Evolutionary conservation across 2,113 vertebrate species (phyloP).

Genomic region (Tetrao urogallus): DNA sequence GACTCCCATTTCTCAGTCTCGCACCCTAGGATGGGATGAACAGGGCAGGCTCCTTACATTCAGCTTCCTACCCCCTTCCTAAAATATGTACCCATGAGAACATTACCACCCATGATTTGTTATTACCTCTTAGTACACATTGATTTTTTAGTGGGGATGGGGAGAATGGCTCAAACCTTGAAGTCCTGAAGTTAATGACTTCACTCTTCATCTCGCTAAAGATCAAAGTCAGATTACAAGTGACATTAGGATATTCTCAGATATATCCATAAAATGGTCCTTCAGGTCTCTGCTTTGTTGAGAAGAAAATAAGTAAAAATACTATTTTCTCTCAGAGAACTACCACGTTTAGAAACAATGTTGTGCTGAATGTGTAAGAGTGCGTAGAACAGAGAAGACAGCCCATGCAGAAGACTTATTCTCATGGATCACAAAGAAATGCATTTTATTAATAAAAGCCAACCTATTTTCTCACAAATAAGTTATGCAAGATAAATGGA

Average conservation of each 20-base stretch:
- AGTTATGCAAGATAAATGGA: neutral
- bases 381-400: neutral
- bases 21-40: accelerated
- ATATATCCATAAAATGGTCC: neutral
- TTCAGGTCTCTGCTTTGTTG: neutral
- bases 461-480: neutral
- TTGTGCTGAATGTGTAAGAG: neutral
- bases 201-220: neutral
- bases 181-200: neutral
- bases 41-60: accelerated
- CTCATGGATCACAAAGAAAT: neutral
- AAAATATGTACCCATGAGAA: accelerated
- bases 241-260: neutral
- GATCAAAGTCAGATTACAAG: neutral
- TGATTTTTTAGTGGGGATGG: neutral
- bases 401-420: neutral
- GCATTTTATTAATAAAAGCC: neutral
- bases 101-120: accelerated
- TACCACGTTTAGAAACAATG: accelerated
- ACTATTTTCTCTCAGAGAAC: neutral
- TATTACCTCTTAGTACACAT: accelerated
- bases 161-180: neutral
- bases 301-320: neutral
- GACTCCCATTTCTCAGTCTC: neutral
- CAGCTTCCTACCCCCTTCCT: neutral